Percentiles rank a stretch among this genome's conserved stretches.
Conservation (phyloP, 53 echinoderm and acorn worm species). For the Temnopleurus reevesii region DNA sequence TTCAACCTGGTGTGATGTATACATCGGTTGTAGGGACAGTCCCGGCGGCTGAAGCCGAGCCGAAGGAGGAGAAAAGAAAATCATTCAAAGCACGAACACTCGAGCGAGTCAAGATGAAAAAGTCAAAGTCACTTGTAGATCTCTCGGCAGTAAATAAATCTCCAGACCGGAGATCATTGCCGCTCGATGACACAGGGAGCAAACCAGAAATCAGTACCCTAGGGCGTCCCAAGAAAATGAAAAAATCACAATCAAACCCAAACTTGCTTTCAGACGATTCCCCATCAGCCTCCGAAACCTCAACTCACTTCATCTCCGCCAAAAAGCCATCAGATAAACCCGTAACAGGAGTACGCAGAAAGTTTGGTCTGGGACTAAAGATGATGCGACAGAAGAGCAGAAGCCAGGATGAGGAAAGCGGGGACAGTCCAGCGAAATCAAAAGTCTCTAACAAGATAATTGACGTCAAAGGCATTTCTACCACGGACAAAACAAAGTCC, state of each 20-base stretch:
- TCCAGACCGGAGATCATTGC: background rate
- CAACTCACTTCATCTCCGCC: conserved; percentile 7
- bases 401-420: conserved; percentile 7
- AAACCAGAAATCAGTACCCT: background rate
- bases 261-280: conserved; percentile 3
- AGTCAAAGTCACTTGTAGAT: conserved; percentile 45
- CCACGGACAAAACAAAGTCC: conserved; percentile 51
- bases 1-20: conserved; percentile 20
- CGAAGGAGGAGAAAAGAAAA: conserved; percentile 6
- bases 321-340: background rate
- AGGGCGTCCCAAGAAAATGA: conserved; percentile 11
- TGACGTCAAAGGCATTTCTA: conserved; percentile 43
- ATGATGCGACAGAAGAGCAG: conserved; percentile 44
- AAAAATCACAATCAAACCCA: conserved; percentile 42
- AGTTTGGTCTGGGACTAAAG: conserved; percentile 51
- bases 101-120: conserved; percentile 45
- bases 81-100: conserved; percentile 45
- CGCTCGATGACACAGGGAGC: conserved; percentile 10
- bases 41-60: background rate
- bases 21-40: background rate
- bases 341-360: conserved; percentile 40
- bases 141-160: background rate
- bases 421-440: conserved; percentile 9
- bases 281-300: background rate
- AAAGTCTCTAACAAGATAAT: background rate